Evolutionary conservation across 2,113 vertebrate species (phyloP).

Genomic region (Cyprinodon brontotheroides): DNA sequence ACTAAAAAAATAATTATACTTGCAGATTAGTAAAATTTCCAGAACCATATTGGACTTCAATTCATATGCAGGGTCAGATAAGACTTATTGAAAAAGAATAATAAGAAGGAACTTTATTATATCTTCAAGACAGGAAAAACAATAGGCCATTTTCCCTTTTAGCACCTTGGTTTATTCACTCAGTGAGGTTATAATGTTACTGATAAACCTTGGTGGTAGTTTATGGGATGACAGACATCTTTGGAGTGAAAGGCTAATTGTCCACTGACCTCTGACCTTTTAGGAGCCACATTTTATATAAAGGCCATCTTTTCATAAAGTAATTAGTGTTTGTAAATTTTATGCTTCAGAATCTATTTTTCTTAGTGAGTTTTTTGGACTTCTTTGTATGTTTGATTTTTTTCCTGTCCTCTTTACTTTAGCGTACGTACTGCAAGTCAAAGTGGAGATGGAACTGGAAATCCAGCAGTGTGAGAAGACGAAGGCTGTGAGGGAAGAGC

Average conservation of each 20-base stretch:
- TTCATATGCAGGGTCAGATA: not conserved
- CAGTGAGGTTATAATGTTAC: slow-evolving; percentile 12
- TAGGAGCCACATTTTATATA: not conserved
- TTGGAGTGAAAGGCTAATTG: slow-evolving; percentile 3
- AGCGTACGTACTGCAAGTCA: slow-evolving; percentile 95
- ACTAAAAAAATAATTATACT: not conserved
- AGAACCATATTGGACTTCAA: not conserved
- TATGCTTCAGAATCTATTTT: not conserved
- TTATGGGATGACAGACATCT: slow-evolving; percentile 22
- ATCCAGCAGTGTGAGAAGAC: slow-evolving; percentile 97
- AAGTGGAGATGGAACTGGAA: slow-evolving; percentile 97
- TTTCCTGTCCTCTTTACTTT: not conserved
- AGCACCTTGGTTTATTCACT: slow-evolving; percentile 6
- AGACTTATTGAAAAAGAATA: not conserved
- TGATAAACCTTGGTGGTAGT: slow-evolving; percentile 5
- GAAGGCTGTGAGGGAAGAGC: slow-evolving; percentile 94
- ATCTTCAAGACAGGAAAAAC: not conserved
- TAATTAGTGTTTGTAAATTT: not conserved
- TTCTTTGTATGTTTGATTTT: not conserved
- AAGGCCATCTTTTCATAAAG: not conserved
- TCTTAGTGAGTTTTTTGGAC: not conserved
- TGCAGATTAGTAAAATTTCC: not conserved
- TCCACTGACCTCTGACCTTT: slow-evolving; percentile 23
- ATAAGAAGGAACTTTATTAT: not conserved
- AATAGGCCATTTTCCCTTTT: slow-evolving; percentile 10